Base-by-base conservation (phyloP, 1,140 invertebrate genomes). In the Pomacea maculata region DNA sequence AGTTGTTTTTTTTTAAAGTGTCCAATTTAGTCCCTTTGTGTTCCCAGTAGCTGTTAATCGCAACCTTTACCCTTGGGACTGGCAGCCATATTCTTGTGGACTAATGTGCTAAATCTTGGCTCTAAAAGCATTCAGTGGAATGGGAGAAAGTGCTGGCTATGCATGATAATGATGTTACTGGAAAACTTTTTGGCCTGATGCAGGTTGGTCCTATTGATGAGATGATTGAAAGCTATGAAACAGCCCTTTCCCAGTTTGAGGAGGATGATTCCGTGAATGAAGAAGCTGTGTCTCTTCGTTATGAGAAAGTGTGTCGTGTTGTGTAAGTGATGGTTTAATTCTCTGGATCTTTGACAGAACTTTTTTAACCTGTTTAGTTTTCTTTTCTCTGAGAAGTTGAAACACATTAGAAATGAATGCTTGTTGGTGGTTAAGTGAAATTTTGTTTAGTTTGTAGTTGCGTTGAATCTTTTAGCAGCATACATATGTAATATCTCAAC, bases 251-350 rank as follows among this genome's bases (percentile, higher is more conserved):
- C 19, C 81, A 78, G 57, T 88, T 87, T 85, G 89, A 90, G 79
- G 88, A 88, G 70, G 86, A 87, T 75, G 86, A 87, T 34, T 80
- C 82, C 55, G 84, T 85, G 6, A 89, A 89, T 83, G 89, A 90
- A 77, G 89, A 89, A 71, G 84, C 86, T 75, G 87, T 90, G 15
- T 90, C 89, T 72, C 85, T 90, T 45, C 79, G 86, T 82, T 90
- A 89, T 79, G 89, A 90, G 75, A 89, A 88, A 88, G 89, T 90
- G 63, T 90, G 89, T 74, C 81, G 89, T 81, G 88, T 90, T 78
- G 87, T 89, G 89, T 90, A 83, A 80, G 89, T 89, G 63, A 70
- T 64, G 19, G 34, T 29, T 52, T 1, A 61, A 74, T 25, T 80
- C 0, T 75, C 29, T 65, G 21, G 14, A 9, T 57, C 19, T 74